Evolutionary conservation across 2,113 vertebrate species (phyloP), one percentile per base, ranked within the genome.

Genomic region (Galeopterus variegatus): DNA sequence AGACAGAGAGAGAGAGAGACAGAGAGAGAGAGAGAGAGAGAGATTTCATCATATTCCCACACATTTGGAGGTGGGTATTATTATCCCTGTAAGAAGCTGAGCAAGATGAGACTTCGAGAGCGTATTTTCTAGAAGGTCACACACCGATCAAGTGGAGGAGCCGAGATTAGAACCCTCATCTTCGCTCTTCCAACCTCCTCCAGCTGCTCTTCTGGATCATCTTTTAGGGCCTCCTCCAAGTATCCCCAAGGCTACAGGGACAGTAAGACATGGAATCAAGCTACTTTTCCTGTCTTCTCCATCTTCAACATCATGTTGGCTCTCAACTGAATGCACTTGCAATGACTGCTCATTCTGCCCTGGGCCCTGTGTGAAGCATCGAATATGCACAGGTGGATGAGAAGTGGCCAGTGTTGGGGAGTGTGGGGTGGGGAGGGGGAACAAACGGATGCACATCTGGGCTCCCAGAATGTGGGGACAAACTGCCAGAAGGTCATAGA

Each of bases 281-380:
- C 48, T 5, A 31, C 54, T 56, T 26, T 0, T 69, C 5, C 2
- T 1, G 6, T 8, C 28, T 17, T 18, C 13, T 54, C 1, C 4
- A 36, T 36, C 41, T 23, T 13, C 23, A 23, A 1, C 41, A 4
- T 31, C 45, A 18, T 1, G 18, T 60, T 24, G 75, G 54, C 18
- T 36, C 19, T 33, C 45, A 58, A 7, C n/a, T 10, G 41, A 41
- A 18, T 62, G 24, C 8, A 50, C 73, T n/a, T 4, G 26, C n/a
- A n/a, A 17, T 6, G 14, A 24, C 14, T 13, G 0, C 15, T 28
- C 23, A 13, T 0, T 41, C 64, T 52, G 45, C 54, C 33, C n/a
- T 5, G 15, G 62, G n/a, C 62, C n/a, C 62, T 31, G 23, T 65
- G n/a, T 11, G 26, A 56, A 54, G 76, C 72, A 15, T 8, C 2